Evolutionary conservation across 2,797 vertebrate genomes (phyloP), one percentile per base, ranked within the genome.

Genomic region (Mionectes olivaceus): DNA sequence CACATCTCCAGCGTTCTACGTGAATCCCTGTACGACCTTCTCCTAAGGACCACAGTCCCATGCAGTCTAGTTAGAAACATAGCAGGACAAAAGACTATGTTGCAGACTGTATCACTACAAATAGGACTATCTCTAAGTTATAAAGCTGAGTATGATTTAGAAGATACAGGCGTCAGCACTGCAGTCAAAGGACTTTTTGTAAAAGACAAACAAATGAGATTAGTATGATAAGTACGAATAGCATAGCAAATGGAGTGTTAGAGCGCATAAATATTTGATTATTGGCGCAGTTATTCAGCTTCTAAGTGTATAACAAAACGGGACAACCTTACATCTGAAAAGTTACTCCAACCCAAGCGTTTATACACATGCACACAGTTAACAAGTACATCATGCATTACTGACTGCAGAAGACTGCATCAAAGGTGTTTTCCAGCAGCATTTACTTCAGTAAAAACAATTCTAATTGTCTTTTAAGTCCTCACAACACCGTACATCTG

Each of bases 61-160:
- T 0, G 1, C 15, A 35, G 30, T 0, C 35, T 52, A 5, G 9
- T 17, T 0, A 0, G 30, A 49, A 24, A 32, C 0, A 2, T 1
- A 67, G 32, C 56, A 59, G 25, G 18, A 64, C 37, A 56, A 46
- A 32, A 63, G 13, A 16, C 16, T 33, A 8, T 0, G 1, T 1
- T 85, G 32, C 41, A 71, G 28, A 53, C 14, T 24, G 7, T 65
- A 56, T 59, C 4, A 3, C 35, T 59, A 69, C 25, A 37, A 46
- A 71, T 0, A 79, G 24, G 19, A 65, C 7, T 22, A 49, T 10
- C 33, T 52, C 10, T 10, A n/a, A 68, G 41, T 64, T 69, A 43
- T 9, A 65, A 57, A 75, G 37, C 22, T 28, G 46, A 83, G 28
- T 13, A 37, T 24, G 30, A 88, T 46, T 80, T 83, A 61, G 46